A percentile compares a stretch with the other conserved stretches of the same genome.
These are phyloP conservation scores for Diachasmimorpha longicaudata DNA, from an alignment of 1,140 invertebrate genomes.

Conservation along the genomic window DNA sequence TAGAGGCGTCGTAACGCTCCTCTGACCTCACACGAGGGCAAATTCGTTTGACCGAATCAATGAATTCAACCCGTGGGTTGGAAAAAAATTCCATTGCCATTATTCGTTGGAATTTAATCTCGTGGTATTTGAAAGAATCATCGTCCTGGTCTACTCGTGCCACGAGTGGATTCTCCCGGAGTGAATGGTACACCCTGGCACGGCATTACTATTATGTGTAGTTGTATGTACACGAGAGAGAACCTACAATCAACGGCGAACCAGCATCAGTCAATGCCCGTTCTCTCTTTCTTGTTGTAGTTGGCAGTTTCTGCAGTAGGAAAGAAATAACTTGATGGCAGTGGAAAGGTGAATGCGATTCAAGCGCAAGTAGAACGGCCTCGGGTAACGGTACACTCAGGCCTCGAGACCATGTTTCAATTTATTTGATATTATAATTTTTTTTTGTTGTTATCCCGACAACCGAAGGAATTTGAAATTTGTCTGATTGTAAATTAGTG, in stretches of 20 bases:
- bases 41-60: background rate
- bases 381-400: background rate
- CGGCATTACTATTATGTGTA: background rate
- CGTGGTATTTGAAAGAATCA: background rate
- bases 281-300: background rate
- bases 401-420: background rate
- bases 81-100: background rate
- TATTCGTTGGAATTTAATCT: background rate
- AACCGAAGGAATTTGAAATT: no score
- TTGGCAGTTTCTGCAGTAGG: background rate
- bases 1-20: no score
- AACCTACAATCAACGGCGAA: background rate
- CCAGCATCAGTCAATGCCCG: background rate
- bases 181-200: conserved; percentile 8
- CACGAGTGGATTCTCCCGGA: background rate
- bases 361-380: conserved; percentile 8
- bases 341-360: conserved; percentile 6
- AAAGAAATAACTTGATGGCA: background rate
- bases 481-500: no score
- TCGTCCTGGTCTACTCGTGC: background rate
- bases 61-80: background rate
- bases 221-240: background rate
- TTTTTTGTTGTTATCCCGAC: no score
- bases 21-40: background rate
- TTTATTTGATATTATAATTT: background rate